A percentile compares a stretch with the other conserved stretches of the same genome.
These are phyloP conservation scores for Sclerodermus sp. DNA, from an alignment of 2,888 invertebrate species.

Conservation along the genomic window DNA sequence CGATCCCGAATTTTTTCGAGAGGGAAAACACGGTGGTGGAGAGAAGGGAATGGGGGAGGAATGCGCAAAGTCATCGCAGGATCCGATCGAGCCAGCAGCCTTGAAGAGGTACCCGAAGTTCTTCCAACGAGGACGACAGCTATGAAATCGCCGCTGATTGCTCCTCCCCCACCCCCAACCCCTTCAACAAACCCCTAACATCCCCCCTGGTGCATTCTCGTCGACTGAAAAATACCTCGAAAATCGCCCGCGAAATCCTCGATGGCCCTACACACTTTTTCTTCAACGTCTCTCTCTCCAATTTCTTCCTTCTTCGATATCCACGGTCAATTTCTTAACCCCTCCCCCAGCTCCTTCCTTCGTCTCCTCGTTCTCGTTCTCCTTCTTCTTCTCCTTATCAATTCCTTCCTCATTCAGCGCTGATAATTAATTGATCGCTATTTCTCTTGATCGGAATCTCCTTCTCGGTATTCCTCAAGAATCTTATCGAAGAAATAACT, in stretches of 20 bases:
- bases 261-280: not conserved
- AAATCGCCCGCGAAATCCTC: conserved; percentile 7
- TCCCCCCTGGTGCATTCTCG: conserved; percentile 3
- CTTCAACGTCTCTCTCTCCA: not conserved
- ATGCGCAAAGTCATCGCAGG: conserved; percentile 49
- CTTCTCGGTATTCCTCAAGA: too few species aligned
- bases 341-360: not conserved
- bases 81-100: conserved; percentile 34
- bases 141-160: conserved; percentile 53
- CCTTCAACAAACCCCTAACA: conserved; percentile 8
- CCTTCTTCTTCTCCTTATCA: not conserved
- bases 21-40: conserved; percentile 36
- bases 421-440: too few species aligned
- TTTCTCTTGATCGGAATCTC: too few species aligned
- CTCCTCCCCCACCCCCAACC: conserved; percentile 27
- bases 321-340: not conserved
- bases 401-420: not conserved
- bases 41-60: conserved; percentile 32
- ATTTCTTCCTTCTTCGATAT: not conserved
- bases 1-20: conserved; percentile 42
- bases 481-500: too few species aligned
- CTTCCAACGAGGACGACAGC: conserved; percentile 41
- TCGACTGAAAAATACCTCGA: conserved; percentile 10
- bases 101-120: conserved; percentile 42
- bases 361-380: not conserved